phyloP scores from a whole-genome alignment of 92 coral and sea anemone genomes.

The Scolanthus callimorphus region DNA sequence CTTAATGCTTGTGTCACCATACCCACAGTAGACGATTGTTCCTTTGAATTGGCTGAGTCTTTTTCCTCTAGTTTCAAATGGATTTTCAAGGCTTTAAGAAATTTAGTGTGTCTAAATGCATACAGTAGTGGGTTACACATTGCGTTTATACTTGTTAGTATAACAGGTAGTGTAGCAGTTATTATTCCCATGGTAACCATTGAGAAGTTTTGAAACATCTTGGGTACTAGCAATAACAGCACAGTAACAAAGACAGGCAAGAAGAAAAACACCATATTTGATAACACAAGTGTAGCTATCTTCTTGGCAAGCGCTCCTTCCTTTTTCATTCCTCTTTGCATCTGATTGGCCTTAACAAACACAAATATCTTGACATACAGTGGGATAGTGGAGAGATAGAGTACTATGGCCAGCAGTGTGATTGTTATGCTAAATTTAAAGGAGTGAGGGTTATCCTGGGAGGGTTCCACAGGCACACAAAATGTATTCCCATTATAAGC shows the following conservation, averaged over 20 bases:
- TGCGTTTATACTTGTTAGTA: slow-evolving; percentile 24
- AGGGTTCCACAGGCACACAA: slow-evolving; percentile 63
- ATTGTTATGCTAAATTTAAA: slow-evolving; percentile 44
- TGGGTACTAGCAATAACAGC: slow-evolving; percentile 22
- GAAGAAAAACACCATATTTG: slow-evolving; percentile 70
- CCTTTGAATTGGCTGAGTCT: too few relatives aligned
- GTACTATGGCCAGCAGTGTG: slow-evolving; percentile 19
- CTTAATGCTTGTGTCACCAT: too few relatives aligned
- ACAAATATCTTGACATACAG: slow-evolving; percentile 45
- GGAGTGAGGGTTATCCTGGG: slow-evolving; percentile 54
- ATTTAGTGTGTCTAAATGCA: slow-evolving; percentile 39
- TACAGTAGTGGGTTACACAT: slow-evolving; percentile 46
- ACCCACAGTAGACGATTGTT: too few relatives aligned
- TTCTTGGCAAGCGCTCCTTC: slow-evolving; percentile 41
- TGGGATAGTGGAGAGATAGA: slow-evolving; percentile 48
- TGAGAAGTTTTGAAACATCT: slow-evolving; percentile 24
- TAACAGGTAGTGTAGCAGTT: slow-evolving; percentile 34
- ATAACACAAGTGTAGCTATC: slow-evolving; percentile 57
- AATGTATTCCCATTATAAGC: slow-evolving; percentile 68
- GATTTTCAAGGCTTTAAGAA: slow-evolving; percentile 10
- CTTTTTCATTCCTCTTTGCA: slow-evolving; percentile 10
- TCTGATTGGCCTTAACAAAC: slow-evolving; percentile 28
- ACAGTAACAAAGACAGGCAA: slow-evolving; percentile 37
- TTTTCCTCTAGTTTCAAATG: too few relatives aligned
- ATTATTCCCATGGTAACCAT: slow-evolving; percentile 31